A percentile compares a stretch with the other conserved stretches of the same genome.
Evolutionary conservation across 2,113 vertebrate genomes (phyloP).

Genomic region (Azemiops feae): DNA sequence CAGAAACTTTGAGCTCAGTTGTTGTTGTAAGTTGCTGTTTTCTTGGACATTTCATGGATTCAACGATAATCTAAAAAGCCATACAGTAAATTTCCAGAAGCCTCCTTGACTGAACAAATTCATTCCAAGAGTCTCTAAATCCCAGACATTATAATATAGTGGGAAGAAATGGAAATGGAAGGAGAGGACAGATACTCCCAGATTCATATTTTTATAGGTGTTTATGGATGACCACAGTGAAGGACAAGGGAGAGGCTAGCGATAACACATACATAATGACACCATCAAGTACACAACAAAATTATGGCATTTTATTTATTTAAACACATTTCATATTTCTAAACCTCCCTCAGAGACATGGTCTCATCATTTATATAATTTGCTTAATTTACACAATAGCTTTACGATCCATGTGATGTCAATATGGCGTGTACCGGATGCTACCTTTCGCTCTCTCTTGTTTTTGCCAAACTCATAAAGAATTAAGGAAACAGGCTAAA

Average conservation of each 20-base stretch:
- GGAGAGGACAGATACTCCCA: background rate
- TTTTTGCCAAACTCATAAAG: background rate
- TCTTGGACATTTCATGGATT: background rate
- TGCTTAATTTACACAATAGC: background rate
- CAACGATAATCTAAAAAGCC: background rate
- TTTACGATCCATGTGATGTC: background rate
- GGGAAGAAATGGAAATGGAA: background rate
- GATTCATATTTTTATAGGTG: background rate
- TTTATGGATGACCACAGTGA: background rate
- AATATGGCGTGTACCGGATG: background rate
- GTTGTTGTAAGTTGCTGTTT: background rate
- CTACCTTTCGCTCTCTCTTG: background rate
- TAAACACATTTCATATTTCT: background rate
- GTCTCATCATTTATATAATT: background rate
- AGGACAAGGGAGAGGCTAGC: background rate
- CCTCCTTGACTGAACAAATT: background rate
- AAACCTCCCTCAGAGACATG: background rate
- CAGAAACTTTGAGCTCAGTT: background rate
- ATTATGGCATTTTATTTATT: background rate
- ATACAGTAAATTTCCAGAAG: background rate
- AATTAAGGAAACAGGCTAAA: background rate
- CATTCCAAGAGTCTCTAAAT: background rate
- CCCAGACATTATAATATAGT: background rate
- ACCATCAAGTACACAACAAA: background rate
- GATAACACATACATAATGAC: background rate